A percentile compares a stretch with the other conserved stretches of the same genome.
phyloP scores from a whole-genome alignment of 2,797 vertebrate genomes.

The Hydrocynus forskahlii region DNA sequence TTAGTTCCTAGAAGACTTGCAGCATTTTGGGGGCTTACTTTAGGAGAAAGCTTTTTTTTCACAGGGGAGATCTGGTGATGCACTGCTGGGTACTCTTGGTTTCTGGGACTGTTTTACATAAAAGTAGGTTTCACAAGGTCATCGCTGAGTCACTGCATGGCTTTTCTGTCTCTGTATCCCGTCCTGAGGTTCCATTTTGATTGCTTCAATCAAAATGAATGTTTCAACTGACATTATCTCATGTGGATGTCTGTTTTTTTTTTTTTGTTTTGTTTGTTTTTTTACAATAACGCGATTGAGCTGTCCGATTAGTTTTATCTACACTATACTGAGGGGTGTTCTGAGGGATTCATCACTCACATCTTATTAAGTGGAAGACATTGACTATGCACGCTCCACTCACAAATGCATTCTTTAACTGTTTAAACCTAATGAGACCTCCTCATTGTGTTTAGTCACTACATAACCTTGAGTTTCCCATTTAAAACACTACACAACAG shows the following conservation, averaged over 20 bases:
- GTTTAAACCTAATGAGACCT: background rate
- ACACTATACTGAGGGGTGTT: constrained; percentile 27
- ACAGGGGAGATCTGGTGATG: background rate
- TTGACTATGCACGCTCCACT: background rate
- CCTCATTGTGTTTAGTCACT: background rate
- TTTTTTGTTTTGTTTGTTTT: background rate
- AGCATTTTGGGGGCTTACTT: background rate
- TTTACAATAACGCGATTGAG: constrained; percentile 16
- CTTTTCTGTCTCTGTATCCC: constrained; percentile 56
- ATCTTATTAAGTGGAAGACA: background rate
- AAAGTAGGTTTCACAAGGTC: constrained; percentile 30
- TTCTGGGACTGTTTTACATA: constrained; percentile 23
- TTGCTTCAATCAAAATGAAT: constrained; percentile 68
- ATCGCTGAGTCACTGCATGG: constrained; percentile 63
- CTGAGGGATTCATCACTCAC: background rate
- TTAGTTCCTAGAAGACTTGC: background rate
- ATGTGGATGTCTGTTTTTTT: constrained; percentile 23
- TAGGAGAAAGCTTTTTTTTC: background rate
- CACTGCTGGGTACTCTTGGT: constrained; percentile 20
- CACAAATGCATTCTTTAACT: background rate
- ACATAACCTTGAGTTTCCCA: background rate
- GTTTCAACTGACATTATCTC: constrained; percentile 32
- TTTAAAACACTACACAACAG: background rate
- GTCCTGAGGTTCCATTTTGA: constrained; percentile 68
- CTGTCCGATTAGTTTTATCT: constrained; percentile 44